phyloP scores from a whole-genome alignment of 2,797 vertebrate genomes.

The Mergus octosetaceus region DNA sequence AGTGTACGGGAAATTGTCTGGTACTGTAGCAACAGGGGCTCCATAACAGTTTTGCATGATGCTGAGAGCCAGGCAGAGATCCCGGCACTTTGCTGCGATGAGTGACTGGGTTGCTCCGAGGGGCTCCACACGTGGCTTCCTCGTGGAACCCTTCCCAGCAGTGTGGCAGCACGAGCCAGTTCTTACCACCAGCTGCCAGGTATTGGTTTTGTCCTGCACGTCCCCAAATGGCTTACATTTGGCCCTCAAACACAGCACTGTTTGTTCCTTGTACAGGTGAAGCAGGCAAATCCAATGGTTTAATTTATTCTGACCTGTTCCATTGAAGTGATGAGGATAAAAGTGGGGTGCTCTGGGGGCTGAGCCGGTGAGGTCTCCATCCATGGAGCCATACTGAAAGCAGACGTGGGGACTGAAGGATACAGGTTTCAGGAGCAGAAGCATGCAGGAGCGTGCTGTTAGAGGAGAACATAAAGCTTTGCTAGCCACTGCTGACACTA shows the following conservation, averaged over 20 bases:
- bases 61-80: not conserved
- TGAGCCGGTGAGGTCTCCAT: not conserved
- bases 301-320: not conserved
- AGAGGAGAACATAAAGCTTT: not conserved
- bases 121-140: not conserved
- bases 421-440: not conserved
- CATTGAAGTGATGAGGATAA: not conserved
- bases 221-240: not conserved
- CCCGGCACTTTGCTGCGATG: not conserved
- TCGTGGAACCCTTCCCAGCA: not conserved
- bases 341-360: not conserved
- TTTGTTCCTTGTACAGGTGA: not conserved
- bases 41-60: not conserved
- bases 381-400: not conserved
- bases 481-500: not conserved
- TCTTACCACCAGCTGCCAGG: not conserved
- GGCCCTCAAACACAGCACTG: not conserved
- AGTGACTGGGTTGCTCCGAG: not conserved
- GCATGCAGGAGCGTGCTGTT: not conserved
- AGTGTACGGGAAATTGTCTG: not conserved
- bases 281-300: not conserved
- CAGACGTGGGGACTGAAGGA: not conserved
- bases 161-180: not conserved
- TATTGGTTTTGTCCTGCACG: not conserved
- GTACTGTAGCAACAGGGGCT: not conserved